phyloP scores from a whole-genome alignment of 2,797 vertebrate genomes.

The Molossus alvarezi region DNA sequence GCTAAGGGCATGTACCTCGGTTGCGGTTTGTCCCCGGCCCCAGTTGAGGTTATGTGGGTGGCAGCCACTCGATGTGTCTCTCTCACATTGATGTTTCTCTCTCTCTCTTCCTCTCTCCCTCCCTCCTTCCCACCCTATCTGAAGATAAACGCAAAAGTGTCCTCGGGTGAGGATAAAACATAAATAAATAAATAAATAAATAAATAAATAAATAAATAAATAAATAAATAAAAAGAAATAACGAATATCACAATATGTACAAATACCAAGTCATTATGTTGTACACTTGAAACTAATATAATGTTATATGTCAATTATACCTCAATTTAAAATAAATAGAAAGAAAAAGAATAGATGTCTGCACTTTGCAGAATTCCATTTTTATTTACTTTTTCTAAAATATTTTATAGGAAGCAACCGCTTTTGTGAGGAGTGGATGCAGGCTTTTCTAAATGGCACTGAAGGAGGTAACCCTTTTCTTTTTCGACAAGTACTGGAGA shows the following conservation, averaged over 20 bases:
- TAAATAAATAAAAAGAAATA: conserved; percentile 9
- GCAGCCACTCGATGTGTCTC: too few species aligned
- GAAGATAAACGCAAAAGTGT: too few species aligned
- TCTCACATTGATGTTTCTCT: too few species aligned
- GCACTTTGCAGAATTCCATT: conserved; percentile 49
- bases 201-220: conserved; percentile 23
- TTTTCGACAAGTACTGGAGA: conserved; percentile 97
- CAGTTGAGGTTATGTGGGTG: too few species aligned
- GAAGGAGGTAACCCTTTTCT: conserved; percentile 97
- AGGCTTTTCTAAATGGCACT: conserved; percentile 94
- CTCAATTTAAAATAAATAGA: not conserved
- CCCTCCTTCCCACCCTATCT: too few species aligned
- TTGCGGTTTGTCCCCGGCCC: too few species aligned
- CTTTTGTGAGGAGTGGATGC: conserved; percentile 99
- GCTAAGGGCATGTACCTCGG: too few species aligned
- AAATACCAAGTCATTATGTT: not conserved
- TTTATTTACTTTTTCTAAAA: conserved; percentile 73
- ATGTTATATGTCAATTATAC: not conserved
- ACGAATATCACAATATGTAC: not conserved
- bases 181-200: not conserved
- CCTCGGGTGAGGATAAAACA: too few species aligned
- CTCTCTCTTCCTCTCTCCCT: too few species aligned
- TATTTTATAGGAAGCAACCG: conserved; percentile 94
- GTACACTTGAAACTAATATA: not conserved
- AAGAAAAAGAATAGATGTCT: conserved; percentile 9